Conservation (phyloP, 2,113 vertebrate species). For the Megaceryle torquata region DNA sequence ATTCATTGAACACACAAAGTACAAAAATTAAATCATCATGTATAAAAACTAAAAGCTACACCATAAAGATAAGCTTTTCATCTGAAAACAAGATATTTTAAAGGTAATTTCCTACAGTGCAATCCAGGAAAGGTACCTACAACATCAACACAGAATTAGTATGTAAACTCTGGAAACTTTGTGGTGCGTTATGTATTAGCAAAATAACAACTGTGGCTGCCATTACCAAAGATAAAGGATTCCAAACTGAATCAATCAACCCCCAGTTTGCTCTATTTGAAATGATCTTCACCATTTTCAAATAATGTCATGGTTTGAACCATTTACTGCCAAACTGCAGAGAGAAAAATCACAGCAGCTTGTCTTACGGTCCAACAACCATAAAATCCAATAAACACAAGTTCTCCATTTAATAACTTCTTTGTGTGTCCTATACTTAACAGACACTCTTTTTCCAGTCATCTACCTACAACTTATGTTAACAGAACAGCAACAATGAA, state of each 20-base stretch:
- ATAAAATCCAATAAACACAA: background rate
- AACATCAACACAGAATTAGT: background rate
- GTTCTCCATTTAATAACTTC: background rate
- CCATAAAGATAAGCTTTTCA: background rate
- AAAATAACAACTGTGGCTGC: background rate
- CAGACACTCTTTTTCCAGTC: background rate
- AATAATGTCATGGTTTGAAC: background rate
- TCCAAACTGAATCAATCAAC: background rate
- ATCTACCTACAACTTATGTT: background rate
- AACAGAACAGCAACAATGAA: background rate
- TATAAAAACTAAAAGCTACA: background rate
- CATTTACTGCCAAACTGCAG: background rate
- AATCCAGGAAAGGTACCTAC: background rate
- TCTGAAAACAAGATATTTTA: background rate
- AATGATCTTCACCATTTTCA: background rate
- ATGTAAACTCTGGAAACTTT: background rate
- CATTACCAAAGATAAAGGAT: background rate
- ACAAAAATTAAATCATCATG: background rate
- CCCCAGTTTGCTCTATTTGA: background rate
- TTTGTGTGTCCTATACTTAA: background rate
- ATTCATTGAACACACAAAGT: conserved; percentile 39
- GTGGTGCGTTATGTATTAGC: background rate
- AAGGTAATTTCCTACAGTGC: background rate
- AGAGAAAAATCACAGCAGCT: background rate
- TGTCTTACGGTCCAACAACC: background rate